phyloP scores from a whole-genome alignment of 2,888 invertebrate genomes.

The Ashinkailepas kermadecensis region DNA sequence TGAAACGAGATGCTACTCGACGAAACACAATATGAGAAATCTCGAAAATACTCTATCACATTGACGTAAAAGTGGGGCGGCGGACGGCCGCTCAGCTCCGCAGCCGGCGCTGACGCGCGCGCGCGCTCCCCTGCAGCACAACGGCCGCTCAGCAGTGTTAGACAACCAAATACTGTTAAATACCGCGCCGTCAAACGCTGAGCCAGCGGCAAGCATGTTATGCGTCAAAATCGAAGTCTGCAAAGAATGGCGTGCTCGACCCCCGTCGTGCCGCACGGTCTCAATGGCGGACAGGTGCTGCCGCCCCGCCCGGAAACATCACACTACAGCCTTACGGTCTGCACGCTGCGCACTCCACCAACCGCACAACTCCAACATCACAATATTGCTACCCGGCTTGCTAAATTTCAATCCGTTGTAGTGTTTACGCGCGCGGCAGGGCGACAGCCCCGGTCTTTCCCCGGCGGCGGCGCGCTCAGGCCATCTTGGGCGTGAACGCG shows the following conservation, averaged over 20 bases:
- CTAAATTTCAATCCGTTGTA: no score
- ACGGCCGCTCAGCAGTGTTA: not conserved
- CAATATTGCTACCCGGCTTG: no score
- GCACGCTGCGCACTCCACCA: no score
- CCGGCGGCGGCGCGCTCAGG: not conserved
- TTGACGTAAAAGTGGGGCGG: not conserved
- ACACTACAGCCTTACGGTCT: no score
- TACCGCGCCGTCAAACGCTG: not conserved
- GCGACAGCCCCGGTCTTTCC: not conserved
- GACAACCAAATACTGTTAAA: constrained; percentile 17
- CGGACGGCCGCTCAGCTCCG: not conserved
- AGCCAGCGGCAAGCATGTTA: constrained; percentile 7
- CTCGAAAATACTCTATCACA: constrained; percentile 8
- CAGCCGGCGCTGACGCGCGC: not conserved
- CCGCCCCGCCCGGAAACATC: not conserved
- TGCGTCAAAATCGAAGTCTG: not conserved
- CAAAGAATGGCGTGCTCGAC: not conserved
- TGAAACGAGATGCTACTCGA: not conserved
- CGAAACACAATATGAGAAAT: not conserved
- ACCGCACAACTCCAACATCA: no score
- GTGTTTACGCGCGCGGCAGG: not conserved
- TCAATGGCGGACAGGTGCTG: not conserved
- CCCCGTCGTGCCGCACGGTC: not conserved
- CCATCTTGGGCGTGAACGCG: constrained; percentile 43
- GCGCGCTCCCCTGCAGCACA: not conserved